phyloP scores from a whole-genome alignment of 2,797 vertebrate species.

The Sebastes hubbsi region DNA sequence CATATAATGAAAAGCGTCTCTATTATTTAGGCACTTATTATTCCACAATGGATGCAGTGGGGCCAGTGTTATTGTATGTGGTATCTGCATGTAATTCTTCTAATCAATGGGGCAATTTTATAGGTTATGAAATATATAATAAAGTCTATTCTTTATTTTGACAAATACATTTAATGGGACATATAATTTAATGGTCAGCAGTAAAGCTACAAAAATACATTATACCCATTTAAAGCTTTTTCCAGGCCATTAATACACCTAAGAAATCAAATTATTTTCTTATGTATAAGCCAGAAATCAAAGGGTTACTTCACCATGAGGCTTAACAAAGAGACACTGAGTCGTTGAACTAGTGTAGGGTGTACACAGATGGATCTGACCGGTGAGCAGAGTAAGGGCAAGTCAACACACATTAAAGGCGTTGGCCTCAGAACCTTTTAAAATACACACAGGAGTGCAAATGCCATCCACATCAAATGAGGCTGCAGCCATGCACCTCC shows the following conservation, averaged over 20 bases:
- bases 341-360: conserved; percentile 14
- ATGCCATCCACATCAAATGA: conserved; percentile 81
- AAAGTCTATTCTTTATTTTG: not conserved
- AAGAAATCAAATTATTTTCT: not conserved
- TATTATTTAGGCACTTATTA: conserved; percentile 53
- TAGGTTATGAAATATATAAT: not conserved
- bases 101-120: conserved; percentile 45
- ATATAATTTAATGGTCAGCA: not conserved
- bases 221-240: not conserved
- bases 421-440: conserved; percentile 76
- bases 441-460: conserved; percentile 85
- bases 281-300: conserved; percentile 1
- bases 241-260: not conserved
- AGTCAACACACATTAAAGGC: conserved; percentile 73
- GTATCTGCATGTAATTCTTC: conserved; percentile 22
- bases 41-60: conserved; percentile 13
- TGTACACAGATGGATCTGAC: conserved; percentile 33
- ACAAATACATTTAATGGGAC: not conserved
- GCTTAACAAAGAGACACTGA: conserved; percentile 11
- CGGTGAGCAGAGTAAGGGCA: conserved; percentile 39
- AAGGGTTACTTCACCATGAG: not conserved
- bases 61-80: not conserved
- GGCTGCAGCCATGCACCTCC: conserved; percentile 44
- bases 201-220: not conserved
- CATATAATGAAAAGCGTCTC: conserved; percentile 57